Evolutionary conservation across 2,113 vertebrate species (phyloP).

Genomic region (Hoplias malabaricus): DNA sequence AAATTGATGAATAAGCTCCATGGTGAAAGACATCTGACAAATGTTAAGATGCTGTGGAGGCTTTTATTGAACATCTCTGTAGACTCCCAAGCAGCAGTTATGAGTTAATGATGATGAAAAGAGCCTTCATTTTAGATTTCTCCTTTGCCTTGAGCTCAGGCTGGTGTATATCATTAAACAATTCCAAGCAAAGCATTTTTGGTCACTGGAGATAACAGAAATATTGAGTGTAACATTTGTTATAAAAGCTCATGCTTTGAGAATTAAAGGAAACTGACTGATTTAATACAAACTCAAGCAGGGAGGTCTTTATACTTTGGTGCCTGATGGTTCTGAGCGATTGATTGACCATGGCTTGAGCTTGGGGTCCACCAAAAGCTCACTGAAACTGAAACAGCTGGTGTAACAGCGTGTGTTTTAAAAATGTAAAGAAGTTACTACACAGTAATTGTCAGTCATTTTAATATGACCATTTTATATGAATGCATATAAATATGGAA

Average conservation of each 20-base stretch:
- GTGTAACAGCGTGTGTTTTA: too few species aligned
- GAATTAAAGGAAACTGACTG: background rate
- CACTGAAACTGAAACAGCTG: background rate
- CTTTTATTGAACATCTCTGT: background rate
- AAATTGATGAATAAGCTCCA: background rate
- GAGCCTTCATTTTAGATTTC: background rate
- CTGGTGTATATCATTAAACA: background rate
- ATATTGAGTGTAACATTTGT: background rate
- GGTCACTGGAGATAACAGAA: background rate
- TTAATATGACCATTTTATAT: too few species aligned
- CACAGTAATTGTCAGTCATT: too few species aligned
- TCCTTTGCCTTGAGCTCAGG: background rate
- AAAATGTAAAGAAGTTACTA: too few species aligned
- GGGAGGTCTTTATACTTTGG: background rate
- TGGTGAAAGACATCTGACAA: background rate
- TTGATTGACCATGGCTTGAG: conserved; percentile 27
- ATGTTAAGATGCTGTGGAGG: background rate
- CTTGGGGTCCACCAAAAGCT: conserved; percentile 26
- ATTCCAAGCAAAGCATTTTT: background rate
- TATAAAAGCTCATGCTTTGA: background rate
- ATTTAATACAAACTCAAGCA: background rate
- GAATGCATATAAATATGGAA: background rate
- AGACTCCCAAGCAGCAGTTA: background rate
- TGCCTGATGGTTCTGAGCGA: conserved; percentile 6
- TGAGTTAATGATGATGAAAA: background rate